phyloP scores from a whole-genome alignment of 2,113 vertebrate species.

The Cyrtonyx montezumae region DNA sequence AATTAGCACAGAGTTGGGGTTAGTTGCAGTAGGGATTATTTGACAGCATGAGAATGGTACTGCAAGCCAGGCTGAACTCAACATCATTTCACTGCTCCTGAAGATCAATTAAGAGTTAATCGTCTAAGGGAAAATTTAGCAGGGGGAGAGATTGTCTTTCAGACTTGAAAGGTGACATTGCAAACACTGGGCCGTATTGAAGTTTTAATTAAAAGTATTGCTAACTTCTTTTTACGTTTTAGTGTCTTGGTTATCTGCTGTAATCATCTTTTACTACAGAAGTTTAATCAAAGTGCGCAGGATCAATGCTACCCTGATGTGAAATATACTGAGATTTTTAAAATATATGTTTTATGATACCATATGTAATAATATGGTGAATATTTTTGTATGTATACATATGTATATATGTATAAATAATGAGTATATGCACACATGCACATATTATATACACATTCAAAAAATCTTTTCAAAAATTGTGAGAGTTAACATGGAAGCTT shows the following conservation, averaged over 20 bases:
- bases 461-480: neutral
- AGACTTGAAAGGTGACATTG: slow-evolving; percentile 33
- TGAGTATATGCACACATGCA: neutral
- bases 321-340: neutral
- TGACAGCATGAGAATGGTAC: neutral
- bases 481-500: neutral
- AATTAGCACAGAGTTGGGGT: neutral
- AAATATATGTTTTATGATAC: neutral
- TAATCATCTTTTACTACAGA: neutral
- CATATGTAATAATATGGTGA: neutral
- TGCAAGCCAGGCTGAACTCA: neutral
- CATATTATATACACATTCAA: neutral
- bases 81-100: neutral
- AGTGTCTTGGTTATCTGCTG: neutral
- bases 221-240: neutral
- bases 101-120: neutral
- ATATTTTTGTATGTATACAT: neutral
- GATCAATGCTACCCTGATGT: neutral
- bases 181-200: neutral
- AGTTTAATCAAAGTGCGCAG: neutral
- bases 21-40: slow-evolving; percentile 25
- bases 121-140: neutral
- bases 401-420: neutral
- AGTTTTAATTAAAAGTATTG: slow-evolving; percentile 4
- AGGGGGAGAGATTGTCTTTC: neutral